phyloP scores from a whole-genome alignment of 2,113 vertebrate species.

The Callionymus lyra region DNA sequence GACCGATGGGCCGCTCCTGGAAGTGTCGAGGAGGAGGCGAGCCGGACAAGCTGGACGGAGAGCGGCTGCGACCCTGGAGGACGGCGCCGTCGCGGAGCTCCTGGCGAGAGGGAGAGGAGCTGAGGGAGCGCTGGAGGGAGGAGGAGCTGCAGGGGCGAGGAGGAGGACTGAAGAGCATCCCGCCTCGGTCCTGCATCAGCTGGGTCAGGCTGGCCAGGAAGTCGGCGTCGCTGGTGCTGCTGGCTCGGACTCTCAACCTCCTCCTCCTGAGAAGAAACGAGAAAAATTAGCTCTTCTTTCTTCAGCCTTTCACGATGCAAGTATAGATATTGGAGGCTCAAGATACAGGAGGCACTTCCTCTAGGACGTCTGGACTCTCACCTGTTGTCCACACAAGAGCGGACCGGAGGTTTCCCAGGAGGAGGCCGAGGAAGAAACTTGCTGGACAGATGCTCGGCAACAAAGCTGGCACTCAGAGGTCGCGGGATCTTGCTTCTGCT shows the following conservation, averaged over 20 bases:
- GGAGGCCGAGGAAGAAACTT: constrained; percentile 88
- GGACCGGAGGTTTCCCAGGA: constrained; percentile 81
- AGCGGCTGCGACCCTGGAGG: constrained; percentile 80
- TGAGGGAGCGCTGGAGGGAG: constrained; percentile 87
- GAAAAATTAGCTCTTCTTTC: too few relatives aligned
- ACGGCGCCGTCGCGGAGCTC: constrained; percentile 68
- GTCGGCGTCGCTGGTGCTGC: constrained; percentile 90
- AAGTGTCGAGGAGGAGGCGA: constrained; percentile 74
- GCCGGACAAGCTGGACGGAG: constrained; percentile 82
- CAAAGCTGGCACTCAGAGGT: constrained; percentile 75
- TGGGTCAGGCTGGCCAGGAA: constrained; percentile 91
- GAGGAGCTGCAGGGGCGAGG: constrained; percentile 78
- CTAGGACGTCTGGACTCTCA: too few relatives aligned
- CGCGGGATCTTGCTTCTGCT: constrained; percentile 93
- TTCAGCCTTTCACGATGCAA: too few relatives aligned
- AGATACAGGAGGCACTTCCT: too few relatives aligned
- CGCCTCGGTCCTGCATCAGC: constrained; percentile 85
- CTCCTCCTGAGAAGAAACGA: constrained; percentile 58
- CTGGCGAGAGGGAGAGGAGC: constrained; percentile 85
- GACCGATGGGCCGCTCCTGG: constrained; percentile 71
- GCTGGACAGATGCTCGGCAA: constrained; percentile 73
- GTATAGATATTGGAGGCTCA: too few relatives aligned
- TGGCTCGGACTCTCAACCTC: constrained; percentile 84
- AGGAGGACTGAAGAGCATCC: constrained; percentile 81
- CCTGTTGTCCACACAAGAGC: constrained; percentile 82